phyloP scores from a whole-genome alignment of 1,140 invertebrate genomes.

The Drosophila novamexicana region DNA sequence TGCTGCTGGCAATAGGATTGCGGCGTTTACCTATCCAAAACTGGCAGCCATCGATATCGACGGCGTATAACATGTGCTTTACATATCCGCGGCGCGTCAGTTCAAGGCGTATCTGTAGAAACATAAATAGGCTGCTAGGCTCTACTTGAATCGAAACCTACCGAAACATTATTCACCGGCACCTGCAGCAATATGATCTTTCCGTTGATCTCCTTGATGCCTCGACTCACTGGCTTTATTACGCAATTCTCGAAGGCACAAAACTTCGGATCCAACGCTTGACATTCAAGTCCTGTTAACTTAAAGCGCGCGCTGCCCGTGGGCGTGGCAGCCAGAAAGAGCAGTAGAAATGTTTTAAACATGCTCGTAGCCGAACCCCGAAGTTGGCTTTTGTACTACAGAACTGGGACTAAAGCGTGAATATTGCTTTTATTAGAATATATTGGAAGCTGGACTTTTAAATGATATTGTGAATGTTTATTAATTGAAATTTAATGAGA shows the following conservation, averaged over 20 bases:
- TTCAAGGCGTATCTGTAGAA: neutral
- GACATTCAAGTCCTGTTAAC: slow-evolving; percentile 22
- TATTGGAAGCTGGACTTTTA: too few species aligned
- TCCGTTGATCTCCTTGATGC: slow-evolving; percentile 21
- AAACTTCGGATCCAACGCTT: slow-evolving; percentile 9
- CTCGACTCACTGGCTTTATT: slow-evolving; percentile 28
- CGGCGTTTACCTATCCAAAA: slow-evolving; percentile 25
- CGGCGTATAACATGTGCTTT: neutral
- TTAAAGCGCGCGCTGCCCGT: neutral
- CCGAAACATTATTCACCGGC: slow-evolving; percentile 31
- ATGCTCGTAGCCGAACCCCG: too few species aligned
- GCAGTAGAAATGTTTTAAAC: neutral
- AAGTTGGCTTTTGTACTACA: too few species aligned
- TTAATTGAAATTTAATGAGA: too few species aligned
- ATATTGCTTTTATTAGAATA: too few species aligned
- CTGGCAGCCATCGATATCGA: slow-evolving; percentile 32
- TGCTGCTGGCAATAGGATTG: slow-evolving; percentile 20
- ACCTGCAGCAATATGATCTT: slow-evolving; percentile 7
- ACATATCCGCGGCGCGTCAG: neutral
- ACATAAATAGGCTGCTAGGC: too few species aligned
- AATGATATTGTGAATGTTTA: too few species aligned
- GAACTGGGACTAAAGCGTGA: too few species aligned
- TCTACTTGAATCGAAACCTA: neutral
- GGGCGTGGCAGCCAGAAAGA: neutral
- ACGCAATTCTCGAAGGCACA: slow-evolving; percentile 2